Base-by-base conservation (phyloP, 2,113 vertebrate species). In the Psephotus haematonotus region DNA sequence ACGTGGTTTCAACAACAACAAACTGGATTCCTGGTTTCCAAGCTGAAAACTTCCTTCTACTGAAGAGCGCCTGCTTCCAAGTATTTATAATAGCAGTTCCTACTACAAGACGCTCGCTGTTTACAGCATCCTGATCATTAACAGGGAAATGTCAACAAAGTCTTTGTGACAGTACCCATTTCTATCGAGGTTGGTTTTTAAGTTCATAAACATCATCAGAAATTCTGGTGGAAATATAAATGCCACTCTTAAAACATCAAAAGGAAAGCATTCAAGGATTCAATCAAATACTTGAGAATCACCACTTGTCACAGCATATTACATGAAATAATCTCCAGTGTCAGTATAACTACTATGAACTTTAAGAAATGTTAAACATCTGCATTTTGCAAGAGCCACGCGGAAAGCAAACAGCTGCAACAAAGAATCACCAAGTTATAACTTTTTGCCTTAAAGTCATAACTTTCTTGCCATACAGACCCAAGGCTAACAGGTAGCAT, bases 41-140 rank as follows among this genome's bases (percentile, higher is more conserved):
- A 87, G n/a, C 55, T 27, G 41, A 78, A 88, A 95, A 62, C 18
- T 76, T 95, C 62, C 24, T 77, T 43, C 59, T 71, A 29, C 31
- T 71, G 35, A 94, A 59, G 12, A 88, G n/a, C 10, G 28, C 5
- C 47, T 63, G 41, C n/a, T 83, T 85, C 41, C 1, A 3, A 53
- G 18, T 15, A 68, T 31, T 65, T 55, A 29, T n/a, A 78, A 7
- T 55, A 37, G 31, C 28, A 79, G 20, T 37, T 65, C 60, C 84
- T 59, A 68, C 17, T 49, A 57, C 20, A 84, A 81, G 31, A 79
- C 8, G 35, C 29, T 81, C 53, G 33, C 53, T 70, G 17, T 44
- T 74, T 49, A 82, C 23, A 74, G 52, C 33, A 90, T 23, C 37
- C 24, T 39, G 15, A 47, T 44, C 53, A 43, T 7, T 55, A 50